phyloP scores from a whole-genome alignment of 1,140 invertebrate species.

The Heliothis subflexa region DNA sequence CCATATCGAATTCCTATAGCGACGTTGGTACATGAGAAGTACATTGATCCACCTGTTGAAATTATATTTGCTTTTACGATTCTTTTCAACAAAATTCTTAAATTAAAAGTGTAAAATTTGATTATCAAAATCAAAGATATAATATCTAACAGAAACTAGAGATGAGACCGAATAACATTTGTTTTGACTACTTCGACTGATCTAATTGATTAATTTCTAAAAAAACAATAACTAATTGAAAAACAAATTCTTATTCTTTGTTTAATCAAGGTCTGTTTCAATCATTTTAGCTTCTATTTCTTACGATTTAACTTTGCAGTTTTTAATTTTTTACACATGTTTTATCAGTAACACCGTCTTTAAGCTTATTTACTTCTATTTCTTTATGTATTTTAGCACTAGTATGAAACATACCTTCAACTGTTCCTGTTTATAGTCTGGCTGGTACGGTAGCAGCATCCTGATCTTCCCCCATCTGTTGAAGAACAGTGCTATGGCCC shows the following conservation, averaged over 20 bases:
- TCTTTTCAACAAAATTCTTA: not conserved
- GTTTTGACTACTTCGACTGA: not conserved
- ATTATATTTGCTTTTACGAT: constrained; percentile 40
- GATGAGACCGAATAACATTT: not conserved
- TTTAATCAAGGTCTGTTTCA: too few relatives aligned
- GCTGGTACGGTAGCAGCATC: constrained; percentile 96
- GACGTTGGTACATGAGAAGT: constrained; percentile 66
- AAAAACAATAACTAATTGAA: too few relatives aligned
- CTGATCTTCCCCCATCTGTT: constrained; percentile 97
- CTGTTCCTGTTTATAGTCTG: constrained; percentile 94
- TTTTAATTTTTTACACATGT: too few relatives aligned
- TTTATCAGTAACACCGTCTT: not conserved
- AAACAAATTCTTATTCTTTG: too few relatives aligned
- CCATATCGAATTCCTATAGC: constrained; percentile 72
- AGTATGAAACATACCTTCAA: constrained; percentile 86
- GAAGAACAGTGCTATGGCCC: constrained; percentile 95
- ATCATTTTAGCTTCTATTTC: too few relatives aligned
- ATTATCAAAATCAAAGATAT: not conserved
- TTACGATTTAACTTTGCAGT: too few relatives aligned
- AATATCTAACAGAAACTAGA: not conserved
- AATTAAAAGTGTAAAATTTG: not conserved
- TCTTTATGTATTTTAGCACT: not conserved
- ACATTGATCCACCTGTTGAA: constrained; percentile 74
- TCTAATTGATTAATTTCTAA: not conserved
- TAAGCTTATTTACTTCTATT: not conserved